Base-by-base conservation (phyloP, 2,113 vertebrate species). In the Enhydra lutris region DNA sequence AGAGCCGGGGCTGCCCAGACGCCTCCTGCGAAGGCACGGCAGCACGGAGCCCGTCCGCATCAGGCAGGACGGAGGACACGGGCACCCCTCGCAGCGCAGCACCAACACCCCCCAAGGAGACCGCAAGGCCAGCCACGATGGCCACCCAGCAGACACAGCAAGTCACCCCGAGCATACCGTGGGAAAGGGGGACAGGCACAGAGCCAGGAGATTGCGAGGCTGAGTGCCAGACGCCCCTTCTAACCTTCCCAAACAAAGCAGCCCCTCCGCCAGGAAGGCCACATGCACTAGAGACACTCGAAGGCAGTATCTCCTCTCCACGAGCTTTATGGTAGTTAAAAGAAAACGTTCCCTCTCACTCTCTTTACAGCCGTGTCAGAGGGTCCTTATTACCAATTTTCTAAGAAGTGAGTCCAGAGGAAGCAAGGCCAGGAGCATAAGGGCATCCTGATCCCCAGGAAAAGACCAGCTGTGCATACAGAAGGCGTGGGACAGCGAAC, bases 401-500 rank as follows among this genome's bases (percentile, higher is more conserved):
- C 81, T 71, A 13, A 10, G 18, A 79, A 69, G n/a, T 45, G 18
- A 91, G 31, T 47, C 59, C 31, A 24, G 11, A 59, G 81, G 18
- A 84, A 78, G 45, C 15, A 0, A 8, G 59, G 23, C 57, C 47
- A 18, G 50, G 23, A 59, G 6, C 59, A 21, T 17, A 47, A 34
- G 59, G 55, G 31, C 15, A 7, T 7, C 71, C 57, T 8, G 24
- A 24, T 4, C 57, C 69, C 36, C 0, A 1, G 4, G 24, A 57
- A 17, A 47, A 47, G 47, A 18, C 23, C 17, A 31, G 24, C 82
- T 3, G 1, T 31, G 61, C 31, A 21, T 0, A 57, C 2, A 24
- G 45, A 29, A 52, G 29, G 61, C 15, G 7, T 2, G 7, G 36
- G 36, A 23, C 4, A 0, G 47, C n/a, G 1, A 26, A 29, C 23